These are phyloP conservation scores for Chesias legatella DNA, from an alignment of 2,888 invertebrate species.

Conservation along the genomic window DNA sequence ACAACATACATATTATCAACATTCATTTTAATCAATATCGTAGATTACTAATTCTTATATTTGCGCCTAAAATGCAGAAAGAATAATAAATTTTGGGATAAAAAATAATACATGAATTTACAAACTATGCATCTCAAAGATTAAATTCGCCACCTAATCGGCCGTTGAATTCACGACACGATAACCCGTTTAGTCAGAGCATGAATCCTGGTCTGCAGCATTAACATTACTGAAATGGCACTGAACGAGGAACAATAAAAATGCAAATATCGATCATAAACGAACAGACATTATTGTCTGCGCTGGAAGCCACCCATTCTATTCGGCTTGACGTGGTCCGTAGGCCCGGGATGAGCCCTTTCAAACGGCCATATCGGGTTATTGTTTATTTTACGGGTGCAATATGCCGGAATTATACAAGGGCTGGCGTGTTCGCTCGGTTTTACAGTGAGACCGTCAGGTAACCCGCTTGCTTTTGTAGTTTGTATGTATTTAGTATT, in stretches of 20 bases:
- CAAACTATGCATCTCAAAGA: neutral
- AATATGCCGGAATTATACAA: conserved; percentile 17
- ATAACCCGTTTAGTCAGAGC: conserved; percentile 13
- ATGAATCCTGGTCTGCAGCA: conserved; percentile 13
- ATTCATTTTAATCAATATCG: too few relatives aligned
- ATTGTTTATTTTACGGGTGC: conserved; percentile 35
- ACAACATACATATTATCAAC: too few relatives aligned
- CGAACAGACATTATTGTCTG: conserved; percentile 58
- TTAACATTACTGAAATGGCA: conserved; percentile 41
- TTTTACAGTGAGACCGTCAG: conserved; percentile 9
- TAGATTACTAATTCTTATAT: too few relatives aligned
- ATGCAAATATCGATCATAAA: conserved; percentile 65
- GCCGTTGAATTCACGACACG: conserved; percentile 1
- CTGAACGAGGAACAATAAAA: conserved; percentile 52
- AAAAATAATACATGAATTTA: too few relatives aligned
- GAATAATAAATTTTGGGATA: too few relatives aligned
- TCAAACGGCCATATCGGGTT: conserved; percentile 39
- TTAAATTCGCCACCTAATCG: neutral
- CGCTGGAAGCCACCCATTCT: conserved; percentile 55
- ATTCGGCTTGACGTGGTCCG: conserved; percentile 42
- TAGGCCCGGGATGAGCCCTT: conserved; percentile 27
- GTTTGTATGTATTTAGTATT: too few relatives aligned
- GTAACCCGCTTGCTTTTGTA: conserved; percentile 8
- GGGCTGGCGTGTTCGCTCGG: conserved; percentile 15
- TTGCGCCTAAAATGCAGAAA: too few relatives aligned